phyloP scores from a whole-genome alignment of 2,113 vertebrate genomes.

The Leptobrachium leishanense region DNA sequence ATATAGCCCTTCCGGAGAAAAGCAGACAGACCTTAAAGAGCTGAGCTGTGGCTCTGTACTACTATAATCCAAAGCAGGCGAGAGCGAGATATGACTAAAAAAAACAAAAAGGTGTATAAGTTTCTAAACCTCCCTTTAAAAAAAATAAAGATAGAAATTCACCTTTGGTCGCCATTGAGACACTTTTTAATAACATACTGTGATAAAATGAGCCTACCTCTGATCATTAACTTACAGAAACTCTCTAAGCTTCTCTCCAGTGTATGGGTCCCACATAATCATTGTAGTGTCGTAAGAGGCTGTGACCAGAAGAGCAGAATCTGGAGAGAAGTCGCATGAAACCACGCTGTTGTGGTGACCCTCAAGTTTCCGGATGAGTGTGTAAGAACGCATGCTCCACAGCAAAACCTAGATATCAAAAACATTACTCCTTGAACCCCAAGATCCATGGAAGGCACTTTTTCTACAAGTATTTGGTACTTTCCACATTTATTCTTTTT shows the following conservation, averaged over 20 bases:
- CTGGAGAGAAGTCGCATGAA: slow-evolving; percentile 91
- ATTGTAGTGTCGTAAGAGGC: slow-evolving; percentile 84
- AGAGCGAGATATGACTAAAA: slow-evolving; percentile 61
- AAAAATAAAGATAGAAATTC: neutral
- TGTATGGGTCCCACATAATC: slow-evolving; percentile 96
- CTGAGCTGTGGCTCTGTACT: slow-evolving; percentile 64
- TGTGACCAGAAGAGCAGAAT: slow-evolving; percentile 87
- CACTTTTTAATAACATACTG: neutral
- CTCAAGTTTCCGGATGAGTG: slow-evolving; percentile 85
- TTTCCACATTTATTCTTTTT: no score
- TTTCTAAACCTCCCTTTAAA: neutral
- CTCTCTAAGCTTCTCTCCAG: slow-evolving; percentile 81
- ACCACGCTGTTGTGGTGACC: slow-evolving; percentile 82
- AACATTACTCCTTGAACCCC: no score
- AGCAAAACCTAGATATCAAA: slow-evolving; percentile 76
- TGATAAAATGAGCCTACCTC: neutral
- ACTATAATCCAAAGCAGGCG: slow-evolving; percentile 57
- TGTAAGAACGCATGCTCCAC: slow-evolving; percentile 92
- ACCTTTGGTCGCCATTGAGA: neutral
- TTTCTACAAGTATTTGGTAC: no score
- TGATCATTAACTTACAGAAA: slow-evolving; percentile 70
- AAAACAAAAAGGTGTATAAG: neutral
- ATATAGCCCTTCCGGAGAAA: slow-evolving; percentile 86
- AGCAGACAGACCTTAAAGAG: slow-evolving; percentile 82
- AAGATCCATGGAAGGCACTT: no score